These are phyloP conservation scores for Tachina lurida DNA, from an alignment of 2,888 invertebrate species.

Conservation along the genomic window DNA sequence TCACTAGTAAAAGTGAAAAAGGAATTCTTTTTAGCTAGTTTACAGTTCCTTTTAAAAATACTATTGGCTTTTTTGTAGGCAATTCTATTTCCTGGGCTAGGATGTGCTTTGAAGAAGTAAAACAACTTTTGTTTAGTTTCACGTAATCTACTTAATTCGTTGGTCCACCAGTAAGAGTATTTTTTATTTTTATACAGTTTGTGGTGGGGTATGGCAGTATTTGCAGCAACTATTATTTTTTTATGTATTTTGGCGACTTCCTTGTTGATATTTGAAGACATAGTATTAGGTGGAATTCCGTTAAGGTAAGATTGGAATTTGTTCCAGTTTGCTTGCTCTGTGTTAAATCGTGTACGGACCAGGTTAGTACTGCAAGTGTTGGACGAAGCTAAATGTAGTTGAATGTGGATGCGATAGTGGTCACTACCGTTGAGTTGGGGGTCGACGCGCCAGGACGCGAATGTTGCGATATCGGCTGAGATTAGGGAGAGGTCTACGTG, in stretches of 20 bases:
- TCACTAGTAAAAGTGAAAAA: slow-evolving; percentile 35
- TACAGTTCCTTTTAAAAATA: slow-evolving; percentile 39
- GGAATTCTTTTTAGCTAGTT: slow-evolving; percentile 26
- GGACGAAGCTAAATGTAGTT: neutral
- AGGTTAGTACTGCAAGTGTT: neutral
- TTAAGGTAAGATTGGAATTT: neutral
- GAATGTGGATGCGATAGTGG: slow-evolving; percentile 45
- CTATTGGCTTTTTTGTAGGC: slow-evolving; percentile 51
- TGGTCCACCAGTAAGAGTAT: slow-evolving; percentile 32
- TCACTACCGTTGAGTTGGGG: slow-evolving; percentile 52
- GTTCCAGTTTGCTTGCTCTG: slow-evolving; percentile 9
- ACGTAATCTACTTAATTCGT: slow-evolving; percentile 9
- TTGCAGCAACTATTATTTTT: slow-evolving; percentile 5
- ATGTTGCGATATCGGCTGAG: slow-evolving; percentile 4
- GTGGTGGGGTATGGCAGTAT: neutral
- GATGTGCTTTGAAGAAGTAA: slow-evolving; percentile 17
- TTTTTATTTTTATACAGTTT: neutral
- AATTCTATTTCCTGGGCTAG: slow-evolving; percentile 8
- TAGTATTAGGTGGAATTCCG: neutral
- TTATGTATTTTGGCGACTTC: slow-evolving; percentile 36
- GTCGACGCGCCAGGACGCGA: slow-evolving; percentile 31
- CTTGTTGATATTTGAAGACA: slow-evolving; percentile 36
- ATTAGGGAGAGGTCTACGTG: slow-evolving; percentile 39
- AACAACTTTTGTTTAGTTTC: slow-evolving; percentile 20
- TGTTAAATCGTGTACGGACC: neutral